These are phyloP conservation scores for Chiridota heheva DNA, from an alignment of 35 echinoderm and acorn worm species.

Conservation along the genomic window DNA sequence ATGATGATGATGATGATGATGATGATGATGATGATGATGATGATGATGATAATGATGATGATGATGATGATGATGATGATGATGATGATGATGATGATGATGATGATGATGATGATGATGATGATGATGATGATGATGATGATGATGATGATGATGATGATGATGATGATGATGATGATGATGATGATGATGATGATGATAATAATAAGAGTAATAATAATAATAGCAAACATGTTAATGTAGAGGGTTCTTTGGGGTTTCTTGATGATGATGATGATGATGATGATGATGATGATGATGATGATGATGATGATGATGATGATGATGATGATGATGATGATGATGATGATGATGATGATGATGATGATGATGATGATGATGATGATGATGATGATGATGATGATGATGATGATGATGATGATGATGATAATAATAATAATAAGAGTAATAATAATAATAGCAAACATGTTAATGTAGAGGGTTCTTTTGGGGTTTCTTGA, in stretches of 20 bases:
- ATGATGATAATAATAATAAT: too few species aligned
- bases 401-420: constrained; percentile 5
- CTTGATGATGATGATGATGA: constrained; percentile 5
- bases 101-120: constrained; percentile 2
- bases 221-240: too few species aligned
- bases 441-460: too few species aligned
- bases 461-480: too few species aligned
- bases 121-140: constrained; percentile 2
- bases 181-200: constrained; percentile 6
- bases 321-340: constrained; percentile 6
- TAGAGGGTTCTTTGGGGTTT: too few species aligned
- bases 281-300: constrained; percentile 6
- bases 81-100: too few species aligned
- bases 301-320: constrained; percentile 6
- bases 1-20: too few species aligned
- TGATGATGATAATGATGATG: too few species aligned
- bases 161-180: constrained; percentile 6
- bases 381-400: not conserved
- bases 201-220: too few species aligned
- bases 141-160: constrained; percentile 6
- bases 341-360: constrained; percentile 5
- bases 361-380: constrained; percentile 5
- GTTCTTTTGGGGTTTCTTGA: too few species aligned
- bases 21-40: too few species aligned
- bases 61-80: too few species aligned